These are phyloP conservation scores for Phyllopteryx taeniolatus DNA, from an alignment of 2,113 vertebrate genomes.

Conservation along the genomic window DNA sequence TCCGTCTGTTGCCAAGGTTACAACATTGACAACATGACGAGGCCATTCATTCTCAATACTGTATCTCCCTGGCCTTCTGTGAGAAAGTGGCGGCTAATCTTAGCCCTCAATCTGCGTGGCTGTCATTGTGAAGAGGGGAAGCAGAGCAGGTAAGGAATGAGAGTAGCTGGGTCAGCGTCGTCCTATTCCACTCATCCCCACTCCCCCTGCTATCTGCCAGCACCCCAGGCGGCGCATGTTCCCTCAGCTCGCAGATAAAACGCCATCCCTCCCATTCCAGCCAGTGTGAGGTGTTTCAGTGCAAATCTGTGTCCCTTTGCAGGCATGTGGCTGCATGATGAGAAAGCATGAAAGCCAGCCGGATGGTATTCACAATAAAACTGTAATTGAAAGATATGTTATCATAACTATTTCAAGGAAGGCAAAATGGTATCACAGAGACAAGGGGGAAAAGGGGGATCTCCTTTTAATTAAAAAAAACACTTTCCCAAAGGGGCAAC, in stretches of 20 bases:
- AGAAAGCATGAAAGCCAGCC: conserved; percentile 62
- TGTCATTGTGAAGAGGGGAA: conserved; percentile 71
- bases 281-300: conserved; percentile 60
- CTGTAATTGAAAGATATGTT: conserved; percentile 80
- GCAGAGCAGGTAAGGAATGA: conserved; percentile 60
- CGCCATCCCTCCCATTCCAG: conserved; percentile 37
- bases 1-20: conserved; percentile 83
- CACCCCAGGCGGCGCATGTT: conserved; percentile 41
- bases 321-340: conserved; percentile 56
- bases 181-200: conserved; percentile 39
- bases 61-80: conserved; percentile 82
- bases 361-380: conserved; percentile 74
- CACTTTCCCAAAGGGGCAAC: conserved; percentile 62
- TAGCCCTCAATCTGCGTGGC: conserved; percentile 77
- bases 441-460: conserved; percentile 65
- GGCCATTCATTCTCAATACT: conserved; percentile 81
- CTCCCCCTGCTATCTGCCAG: conserved; percentile 27
- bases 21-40: conserved; percentile 82
- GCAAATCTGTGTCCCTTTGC: conserved; percentile 64
- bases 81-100: conserved; percentile 81
- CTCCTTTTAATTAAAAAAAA: conserved; percentile 72
- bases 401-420: conserved; percentile 67
- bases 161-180: conserved; percentile 51
- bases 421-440: conserved; percentile 63
- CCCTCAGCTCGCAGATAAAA: conserved; percentile 59